Conservation (phyloP, 2,888 invertebrate genomes). For the Epiblema foenella region DNA sequence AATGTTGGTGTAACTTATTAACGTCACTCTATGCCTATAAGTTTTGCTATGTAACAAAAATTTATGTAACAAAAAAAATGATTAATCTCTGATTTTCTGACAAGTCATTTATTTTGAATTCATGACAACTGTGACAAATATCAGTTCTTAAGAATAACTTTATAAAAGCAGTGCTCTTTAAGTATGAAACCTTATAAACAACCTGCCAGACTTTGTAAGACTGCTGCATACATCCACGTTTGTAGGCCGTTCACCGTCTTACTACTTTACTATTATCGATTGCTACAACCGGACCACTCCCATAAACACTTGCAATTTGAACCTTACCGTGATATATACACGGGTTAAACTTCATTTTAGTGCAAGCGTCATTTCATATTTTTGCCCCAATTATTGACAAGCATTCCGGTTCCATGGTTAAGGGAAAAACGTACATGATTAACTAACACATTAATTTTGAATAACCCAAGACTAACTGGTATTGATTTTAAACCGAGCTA, state of each 20-base stretch:
- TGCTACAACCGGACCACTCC: conserved; percentile 44
- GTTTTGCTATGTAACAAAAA: too few relatives aligned
- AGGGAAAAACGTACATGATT: neutral
- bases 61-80: too few relatives aligned
- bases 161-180: neutral
- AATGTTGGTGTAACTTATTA: too few relatives aligned
- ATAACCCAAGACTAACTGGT: neutral
- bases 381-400: neutral
- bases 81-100: too few relatives aligned
- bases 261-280: conserved; percentile 63
- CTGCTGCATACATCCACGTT: conserved; percentile 43
- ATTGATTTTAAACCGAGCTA: neutral
- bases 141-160: neutral
- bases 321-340: neutral
- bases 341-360: neutral
- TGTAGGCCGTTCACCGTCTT: conserved; percentile 55
- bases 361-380: neutral
- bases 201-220: neutral
- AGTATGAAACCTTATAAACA: conserved; percentile 6
- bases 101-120: too few relatives aligned
- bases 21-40: too few relatives aligned
- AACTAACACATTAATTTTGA: neutral
- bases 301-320: neutral
- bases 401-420: neutral
- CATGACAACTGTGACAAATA: neutral